Percentiles rank a stretch among this genome's conserved stretches.
Evolutionary conservation across 1,140 invertebrate genomes (phyloP).

Genomic region (Heliconius eleuchia): DNA sequence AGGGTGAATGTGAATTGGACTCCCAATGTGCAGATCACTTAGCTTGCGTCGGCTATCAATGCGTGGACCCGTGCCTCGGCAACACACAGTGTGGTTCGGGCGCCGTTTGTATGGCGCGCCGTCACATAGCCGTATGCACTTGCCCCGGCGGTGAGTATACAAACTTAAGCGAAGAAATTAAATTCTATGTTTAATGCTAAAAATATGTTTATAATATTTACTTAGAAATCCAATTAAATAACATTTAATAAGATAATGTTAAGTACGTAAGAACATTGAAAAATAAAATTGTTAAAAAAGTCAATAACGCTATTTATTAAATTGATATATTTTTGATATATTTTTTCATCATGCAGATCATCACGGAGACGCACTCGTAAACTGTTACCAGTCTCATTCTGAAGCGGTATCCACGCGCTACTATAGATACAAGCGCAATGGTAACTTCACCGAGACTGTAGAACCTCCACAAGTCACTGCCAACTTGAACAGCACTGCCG

Average conservation of each 20-base stretch:
- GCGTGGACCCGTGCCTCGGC: conserved; percentile 88
- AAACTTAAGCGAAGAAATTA: background rate
- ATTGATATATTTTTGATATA: background rate
- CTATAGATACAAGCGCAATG: conserved; percentile 72
- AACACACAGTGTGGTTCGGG: conserved; percentile 86
- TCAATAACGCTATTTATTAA: no score
- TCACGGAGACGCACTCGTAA: conserved; percentile 70
- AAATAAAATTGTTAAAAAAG: no score
- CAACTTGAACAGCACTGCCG: conserved; percentile 20
- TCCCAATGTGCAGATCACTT: conserved; percentile 86
- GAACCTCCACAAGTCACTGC: conserved; percentile 29
- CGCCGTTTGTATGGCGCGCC: conserved; percentile 84
- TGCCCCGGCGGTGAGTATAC: conserved; percentile 87
- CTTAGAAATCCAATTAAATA: no score
- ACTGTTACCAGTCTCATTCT: conserved; percentile 69
- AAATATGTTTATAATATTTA: no score
- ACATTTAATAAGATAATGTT: no score
- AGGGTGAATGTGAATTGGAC: conserved; percentile 89
- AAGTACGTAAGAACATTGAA: no score
- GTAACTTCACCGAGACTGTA: conserved; percentile 51
- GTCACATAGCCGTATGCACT: conserved; percentile 92
- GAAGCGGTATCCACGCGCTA: conserved; percentile 63
- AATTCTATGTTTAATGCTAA: no score
- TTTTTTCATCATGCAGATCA: conserved; percentile 48
- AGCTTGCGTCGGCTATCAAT: conserved; percentile 88